Base-by-base conservation (phyloP, 2,888 invertebrate genomes). In the Galeopsomyia nigrocyanea region DNA sequence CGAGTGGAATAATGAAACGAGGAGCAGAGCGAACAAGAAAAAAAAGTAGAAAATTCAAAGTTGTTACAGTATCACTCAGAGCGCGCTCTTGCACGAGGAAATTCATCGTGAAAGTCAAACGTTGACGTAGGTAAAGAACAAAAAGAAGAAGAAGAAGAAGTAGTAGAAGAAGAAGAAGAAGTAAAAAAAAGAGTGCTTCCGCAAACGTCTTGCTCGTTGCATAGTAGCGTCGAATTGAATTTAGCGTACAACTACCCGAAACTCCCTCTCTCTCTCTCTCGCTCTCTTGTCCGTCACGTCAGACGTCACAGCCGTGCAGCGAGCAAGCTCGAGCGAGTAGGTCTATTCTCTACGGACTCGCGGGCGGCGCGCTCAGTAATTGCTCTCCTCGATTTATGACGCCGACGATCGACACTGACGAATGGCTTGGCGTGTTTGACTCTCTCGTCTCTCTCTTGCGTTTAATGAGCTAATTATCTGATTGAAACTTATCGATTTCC, bases 331-430 rank as follows among this genome's bases (percentile, higher is more conserved):
- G 22, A 31, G 51, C 51, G 51, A 63, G 39, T 10, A 39, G 51
- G 26, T 51, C 51, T 31, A 63, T 51, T 51, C 63, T 63, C 51
- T 19, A 39, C 39, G 21, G 63, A 31, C 39, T 39, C 39, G 13
- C 39, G 39, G 39, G 26, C 26, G 39, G 26, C 26, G 26, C 39
- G 39, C 39, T 39, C 39, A 10, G 39, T 39, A 39, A 39, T 39
- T 39, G 39, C 39, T 21, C 57, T 53, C 60, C 51, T 68, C 67
- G 26, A 68, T 68, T 60, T 60, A 53, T 68, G 51, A 60, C 57
- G 60, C 46, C 39, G 39, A 39, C 39, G 39, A 39, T 39, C 39
- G 39, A 39, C 39, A 39, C 39, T 39, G 39, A 39, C 39, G 39
- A 39, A 39, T 39, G 39, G 39, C 39, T 39, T 39, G 13, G 39